These are phyloP conservation scores for Cyanoliseus patagonus DNA, from an alignment of 2,113 vertebrate genomes.

Conservation along the genomic window DNA sequence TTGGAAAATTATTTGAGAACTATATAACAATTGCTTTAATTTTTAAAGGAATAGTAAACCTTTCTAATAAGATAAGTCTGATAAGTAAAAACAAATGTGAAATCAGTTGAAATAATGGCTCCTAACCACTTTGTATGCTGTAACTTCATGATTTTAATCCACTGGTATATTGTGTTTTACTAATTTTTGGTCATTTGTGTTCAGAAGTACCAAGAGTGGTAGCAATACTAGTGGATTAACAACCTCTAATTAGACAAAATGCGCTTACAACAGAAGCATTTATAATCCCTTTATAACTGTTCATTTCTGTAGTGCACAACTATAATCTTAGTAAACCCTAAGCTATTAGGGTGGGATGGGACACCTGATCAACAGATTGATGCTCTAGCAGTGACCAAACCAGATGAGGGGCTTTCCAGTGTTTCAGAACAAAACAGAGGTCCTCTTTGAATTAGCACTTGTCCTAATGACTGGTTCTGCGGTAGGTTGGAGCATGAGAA, in stretches of 20 bases:
- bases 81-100: background rate
- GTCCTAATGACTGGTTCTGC: background rate
- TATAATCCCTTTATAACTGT: background rate
- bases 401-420: background rate
- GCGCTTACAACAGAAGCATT: background rate
- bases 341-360: background rate
- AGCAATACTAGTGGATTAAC: background rate
- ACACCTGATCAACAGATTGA: background rate
- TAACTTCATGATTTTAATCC: background rate
- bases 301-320: background rate
- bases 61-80: background rate
- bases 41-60: background rate
- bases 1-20: background rate
- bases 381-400: background rate
- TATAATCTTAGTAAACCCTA: background rate
- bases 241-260: background rate
- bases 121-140: background rate
- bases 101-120: background rate
- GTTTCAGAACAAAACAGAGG: background rate
- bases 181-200: background rate
- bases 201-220: background rate
- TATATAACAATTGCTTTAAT: background rate
- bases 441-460: rapidly evolving
- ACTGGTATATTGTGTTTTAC: background rate
- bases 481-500: background rate